Evolutionary conservation across 2,797 vertebrate genomes (phyloP).

Genomic region (Cyprinodon diabolis): DNA sequence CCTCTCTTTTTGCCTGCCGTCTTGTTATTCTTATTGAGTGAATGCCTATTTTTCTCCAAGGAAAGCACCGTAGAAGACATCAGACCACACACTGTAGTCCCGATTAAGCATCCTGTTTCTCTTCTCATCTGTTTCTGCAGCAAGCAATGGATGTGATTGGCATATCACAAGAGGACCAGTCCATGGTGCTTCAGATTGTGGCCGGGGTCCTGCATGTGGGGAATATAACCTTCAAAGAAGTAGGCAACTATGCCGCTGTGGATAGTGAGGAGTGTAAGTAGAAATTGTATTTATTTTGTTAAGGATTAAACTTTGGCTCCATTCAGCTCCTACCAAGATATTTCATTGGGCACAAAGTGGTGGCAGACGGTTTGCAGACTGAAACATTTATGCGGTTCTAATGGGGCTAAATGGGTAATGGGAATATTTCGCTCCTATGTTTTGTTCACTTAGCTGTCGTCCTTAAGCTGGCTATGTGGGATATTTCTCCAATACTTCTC

Average conservation of each 20-base stretch:
- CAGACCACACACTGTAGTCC: slow-evolving; percentile 43
- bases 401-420: background rate
- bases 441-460: slow-evolving; percentile 53
- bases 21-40: slow-evolving; percentile 50
- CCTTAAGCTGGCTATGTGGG: slow-evolving; percentile 32
- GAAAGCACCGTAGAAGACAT: slow-evolving; percentile 66
- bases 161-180: slow-evolving; percentile 86
- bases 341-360: background rate
- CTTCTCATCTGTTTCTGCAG: slow-evolving; percentile 69
- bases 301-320: background rate
- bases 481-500: slow-evolving; percentile 46
- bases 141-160: slow-evolving; percentile 98
- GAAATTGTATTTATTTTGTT: background rate
- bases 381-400: background rate
- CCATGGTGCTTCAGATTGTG: slow-evolving; percentile 95
- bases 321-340: background rate
- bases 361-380: background rate
- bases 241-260: slow-evolving; percentile 96
- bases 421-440: slow-evolving; percentile 11
- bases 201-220: slow-evolving; percentile 95
- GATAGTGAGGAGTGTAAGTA: slow-evolving; percentile 95
- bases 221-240: slow-evolving; percentile 96
- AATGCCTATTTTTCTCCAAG: slow-evolving; percentile 62
- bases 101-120: slow-evolving; percentile 38
- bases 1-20: slow-evolving; percentile 22